Evolutionary conservation across 1,140 invertebrate genomes (phyloP), one percentile per base, ranked within the genome.

Genomic region (Adelges cooleyi): DNA sequence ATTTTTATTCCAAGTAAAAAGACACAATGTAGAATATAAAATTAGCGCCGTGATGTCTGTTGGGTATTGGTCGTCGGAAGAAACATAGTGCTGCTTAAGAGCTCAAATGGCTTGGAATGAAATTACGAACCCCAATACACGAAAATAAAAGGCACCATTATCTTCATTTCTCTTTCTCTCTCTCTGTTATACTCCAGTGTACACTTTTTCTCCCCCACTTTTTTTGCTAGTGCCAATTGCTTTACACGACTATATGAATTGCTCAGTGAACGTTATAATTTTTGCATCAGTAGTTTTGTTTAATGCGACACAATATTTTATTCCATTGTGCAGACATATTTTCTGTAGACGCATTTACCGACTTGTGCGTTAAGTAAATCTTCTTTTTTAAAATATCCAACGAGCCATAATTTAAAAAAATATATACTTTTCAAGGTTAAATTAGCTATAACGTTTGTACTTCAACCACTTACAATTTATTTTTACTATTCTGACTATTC

Each of bases 101-200:
- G 17, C 42, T 62, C 56, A 62, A 62, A 62, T 62, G 56, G 56
- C 56, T 62, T 33, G 56, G 56, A 62, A 62, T 48, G 23, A 33
- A 62, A 29, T 62, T 27, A 42, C 25, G 25, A 62, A 62, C 56
- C 56, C 56, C 42, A 62, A 48, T 62, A 62, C 56, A 62, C 38
- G 56, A 48, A 62, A 62, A 62, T 62, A 62, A 62, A 62, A 62
- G 56, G 56, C 56, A 27, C 56, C 46, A 62, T 62, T 48, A 62
- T 62, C 46, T 59, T 25, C 27, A 6, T 18, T 40, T 59, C 54
- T 25, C 54, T 46, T 8, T 8, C 40, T 6, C 29, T 33, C 29
- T 33, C 29, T 33, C 11, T 33, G 11, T 6, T 11, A 33, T 46
- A 13, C 15, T 11, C 13, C 25, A n/a, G n/a, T n/a, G n/a, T n/a